phyloP scores from a whole-genome alignment of 2,113 vertebrate genomes.

The Pseudopipra pipra region DNA sequence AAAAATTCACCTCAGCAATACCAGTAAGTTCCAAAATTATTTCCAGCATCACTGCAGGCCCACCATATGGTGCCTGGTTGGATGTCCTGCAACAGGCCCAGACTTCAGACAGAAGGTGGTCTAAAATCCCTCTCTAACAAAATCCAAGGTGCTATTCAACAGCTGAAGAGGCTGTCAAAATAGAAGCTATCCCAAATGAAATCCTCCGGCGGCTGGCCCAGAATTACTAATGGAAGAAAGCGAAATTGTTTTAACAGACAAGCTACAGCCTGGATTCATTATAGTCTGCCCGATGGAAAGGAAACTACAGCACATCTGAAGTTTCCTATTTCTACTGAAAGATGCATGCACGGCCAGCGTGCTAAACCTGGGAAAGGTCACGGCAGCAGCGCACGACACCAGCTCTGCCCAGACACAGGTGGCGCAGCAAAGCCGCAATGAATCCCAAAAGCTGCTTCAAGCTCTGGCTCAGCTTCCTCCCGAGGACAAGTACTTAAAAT shows the following conservation, averaged over 20 bases:
- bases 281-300: slow-evolving; percentile 15
- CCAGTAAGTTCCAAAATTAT: not conserved
- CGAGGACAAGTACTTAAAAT: slow-evolving; percentile 47
- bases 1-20: not conserved
- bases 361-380: not conserved
- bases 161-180: slow-evolving; percentile 10
- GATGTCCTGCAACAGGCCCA: not conserved
- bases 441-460: slow-evolving; percentile 21
- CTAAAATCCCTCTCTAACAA: not conserved
- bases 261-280: slow-evolving; percentile 7
- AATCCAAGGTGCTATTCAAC: not conserved
- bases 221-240: slow-evolving; percentile 34
- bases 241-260: slow-evolving; percentile 15
- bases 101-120: not conserved
- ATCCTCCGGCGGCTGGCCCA: not conserved
- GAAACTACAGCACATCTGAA: slow-evolving; percentile 45
- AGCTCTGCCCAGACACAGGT: not conserved
- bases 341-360: not conserved
- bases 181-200: not conserved
- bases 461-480: slow-evolving; percentile 47
- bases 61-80: not conserved
- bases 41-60: not conserved
- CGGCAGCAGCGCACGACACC: not conserved
- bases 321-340: slow-evolving; percentile 41
- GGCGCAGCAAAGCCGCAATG: not conserved